These are phyloP conservation scores for Bradypus variegatus DNA, from an alignment of 2,797 vertebrate species.

Conservation along the genomic window DNA sequence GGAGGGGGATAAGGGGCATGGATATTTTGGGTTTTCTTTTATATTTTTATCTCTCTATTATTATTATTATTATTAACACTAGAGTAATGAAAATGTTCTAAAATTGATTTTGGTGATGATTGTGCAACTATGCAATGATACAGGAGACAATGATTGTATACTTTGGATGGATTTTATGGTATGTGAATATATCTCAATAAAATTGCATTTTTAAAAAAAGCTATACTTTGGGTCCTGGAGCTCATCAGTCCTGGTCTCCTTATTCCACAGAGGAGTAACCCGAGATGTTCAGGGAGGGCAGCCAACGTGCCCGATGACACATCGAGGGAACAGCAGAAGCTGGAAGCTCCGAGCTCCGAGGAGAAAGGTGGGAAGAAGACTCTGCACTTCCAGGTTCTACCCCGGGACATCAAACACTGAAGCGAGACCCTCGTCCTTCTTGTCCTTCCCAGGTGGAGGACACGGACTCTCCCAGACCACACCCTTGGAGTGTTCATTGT, in stretches of 20 bases:
- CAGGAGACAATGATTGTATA: too few relatives aligned
- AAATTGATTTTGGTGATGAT: too few relatives aligned
- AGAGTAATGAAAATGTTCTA: too few relatives aligned
- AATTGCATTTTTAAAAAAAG: too few relatives aligned
- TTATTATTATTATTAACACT: too few relatives aligned
- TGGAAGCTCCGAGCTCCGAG: fast-evolving
- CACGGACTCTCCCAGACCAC: not conserved
- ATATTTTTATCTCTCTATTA: too few relatives aligned
- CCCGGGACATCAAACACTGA: not conserved
- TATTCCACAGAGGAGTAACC: not conserved
- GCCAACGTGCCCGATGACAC: not conserved
- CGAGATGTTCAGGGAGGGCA: not conserved
- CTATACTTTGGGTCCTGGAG: not conserved
- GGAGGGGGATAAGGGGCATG: too few relatives aligned
- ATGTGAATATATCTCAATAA: too few relatives aligned
- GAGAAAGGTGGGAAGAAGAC: not conserved
- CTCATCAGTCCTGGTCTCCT: not conserved
- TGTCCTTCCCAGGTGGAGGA: not conserved
- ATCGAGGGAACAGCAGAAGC: not conserved
- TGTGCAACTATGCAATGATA: too few relatives aligned
- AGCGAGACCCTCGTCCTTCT: not conserved
- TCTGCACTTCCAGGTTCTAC: not conserved
- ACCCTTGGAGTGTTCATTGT: not conserved
- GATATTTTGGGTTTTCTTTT: too few relatives aligned
- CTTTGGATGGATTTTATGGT: too few relatives aligned